Conservation (phyloP, 1,140 invertebrate species). For the Patella vulgata region DNA sequence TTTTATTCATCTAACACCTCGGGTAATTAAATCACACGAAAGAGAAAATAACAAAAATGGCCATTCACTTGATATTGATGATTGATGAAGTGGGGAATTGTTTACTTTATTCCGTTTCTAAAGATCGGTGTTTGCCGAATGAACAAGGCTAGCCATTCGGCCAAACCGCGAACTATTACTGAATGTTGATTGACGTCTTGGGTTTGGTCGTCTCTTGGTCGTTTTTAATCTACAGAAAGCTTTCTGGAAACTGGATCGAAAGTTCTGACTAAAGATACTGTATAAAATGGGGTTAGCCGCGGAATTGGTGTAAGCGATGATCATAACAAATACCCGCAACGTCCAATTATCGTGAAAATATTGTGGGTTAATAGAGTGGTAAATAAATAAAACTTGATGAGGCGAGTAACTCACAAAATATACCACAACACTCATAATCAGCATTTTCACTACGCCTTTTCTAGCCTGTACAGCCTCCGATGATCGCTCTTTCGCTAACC, state of each 20-base stretch:
- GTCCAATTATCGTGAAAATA: slow-evolving; percentile 61
- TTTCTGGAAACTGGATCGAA: slow-evolving; percentile 49
- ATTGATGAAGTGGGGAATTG: no score
- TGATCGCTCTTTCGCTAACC: slow-evolving; percentile 46
- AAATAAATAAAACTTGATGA: slow-evolving; percentile 61
- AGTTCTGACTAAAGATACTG: slow-evolving; percentile 66
- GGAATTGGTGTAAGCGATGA: slow-evolving; percentile 61
- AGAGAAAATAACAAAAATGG: no score
- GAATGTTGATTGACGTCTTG: slow-evolving; percentile 27
- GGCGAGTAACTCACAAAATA: slow-evolving; percentile 68
- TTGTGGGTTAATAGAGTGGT: slow-evolving; percentile 53
- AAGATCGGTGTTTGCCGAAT: slow-evolving; percentile 27
- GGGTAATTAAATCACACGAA: no score
- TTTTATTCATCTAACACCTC: no score
- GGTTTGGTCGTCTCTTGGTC: slow-evolving; percentile 18
- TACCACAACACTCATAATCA: slow-evolving; percentile 63
- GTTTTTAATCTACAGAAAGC: slow-evolving; percentile 23
- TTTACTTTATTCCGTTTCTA: no score
- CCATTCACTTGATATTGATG: no score
- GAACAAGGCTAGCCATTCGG: slow-evolving; percentile 31
- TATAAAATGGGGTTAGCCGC: slow-evolving; percentile 67
- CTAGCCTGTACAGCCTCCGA: slow-evolving; percentile 59
- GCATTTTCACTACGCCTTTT: slow-evolving; percentile 67
- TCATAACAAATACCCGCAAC: slow-evolving; percentile 63
- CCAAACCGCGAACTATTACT: slow-evolving; percentile 31